Evolutionary conservation across 2,113 vertebrate species (phyloP), one percentile per base, ranked within the genome.

Genomic region (Eira barbara): DNA sequence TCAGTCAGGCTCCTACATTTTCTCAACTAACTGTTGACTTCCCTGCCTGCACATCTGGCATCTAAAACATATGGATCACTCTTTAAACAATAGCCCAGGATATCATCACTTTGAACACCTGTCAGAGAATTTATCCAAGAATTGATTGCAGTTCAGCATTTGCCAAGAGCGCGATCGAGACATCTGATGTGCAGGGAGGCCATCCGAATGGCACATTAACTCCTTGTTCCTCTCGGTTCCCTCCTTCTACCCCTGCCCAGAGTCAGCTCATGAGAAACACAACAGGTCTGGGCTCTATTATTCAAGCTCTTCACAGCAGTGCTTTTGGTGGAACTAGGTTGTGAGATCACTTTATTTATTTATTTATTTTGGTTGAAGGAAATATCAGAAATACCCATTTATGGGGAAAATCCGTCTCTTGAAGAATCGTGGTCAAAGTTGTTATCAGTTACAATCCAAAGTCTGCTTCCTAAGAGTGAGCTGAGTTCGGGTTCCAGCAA

Each of bases 121-220:
- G 95, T 95, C 63, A 34, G 92, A 96, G 34, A 94, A 74, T 63
- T 57, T 63, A 45, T 95, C 94, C 96, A 96, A 97, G 89, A 94
- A 94, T 12, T 97, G 97, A 97, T 80, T 96, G 82, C 47, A 94
- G 49, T 31, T 83, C 67, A 29, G 45, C 31, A 21, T 76, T 81
- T 87, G 92, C 92, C 97, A 95, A 81, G 95, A 94, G 36, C 13
- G 20, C 10, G 49, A 69, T 55, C 0, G 31, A 90, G 92, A 87
- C 79, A 57, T 92, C 79, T 89, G 82, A 96, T 76, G 94, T 90
- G 89, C 80, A 91, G 79, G 91, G 42, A 81, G 34, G 45, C 1
- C 0, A 0, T 87, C 73, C 74, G 45, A 61, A 85, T 13, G 74
- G 81, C 23, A 29, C 31, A 31, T 67, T 31, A 47, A 95, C 59